Base-by-base conservation (phyloP, 2,797 vertebrate species). In the Poliocrania exsul region DNA sequence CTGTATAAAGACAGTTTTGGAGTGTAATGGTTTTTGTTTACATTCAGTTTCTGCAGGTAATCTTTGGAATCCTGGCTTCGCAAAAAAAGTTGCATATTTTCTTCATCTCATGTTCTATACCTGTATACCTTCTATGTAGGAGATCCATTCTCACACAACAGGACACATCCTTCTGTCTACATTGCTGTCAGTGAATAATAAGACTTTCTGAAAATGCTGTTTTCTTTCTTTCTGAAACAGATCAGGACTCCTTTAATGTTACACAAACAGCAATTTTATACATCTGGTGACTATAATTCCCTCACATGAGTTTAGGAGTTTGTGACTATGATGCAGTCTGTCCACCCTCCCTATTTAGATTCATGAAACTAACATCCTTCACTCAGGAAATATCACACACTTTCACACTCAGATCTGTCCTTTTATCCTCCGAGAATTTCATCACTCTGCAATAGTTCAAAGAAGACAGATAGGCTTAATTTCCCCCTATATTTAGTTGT, bases 311-410 rank as follows among this genome's bases (percentile, higher is more conserved):
- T 88, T 92, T 51, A 81, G 49, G 54, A 93, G 50, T 92, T 88
- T 75, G 28, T 70, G 54, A 75, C 51, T 50, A n/a, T 71, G 85
- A 49, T 7, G 35, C 29, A 92, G 56, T 73, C 86, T 66, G 81
- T 84, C 77, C 80, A 72, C 16, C 12, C 16, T 53, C 66, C 90
- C 60, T 90, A 79, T 92, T 94, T 90, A 84, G 85, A 78, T 33
- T 78, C 13, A 31, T 60, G 86, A 91, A 88, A 57, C 46, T 72
- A 84, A 86, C n/a, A 84, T 86, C 9, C 23, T 93, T 90, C 1
- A 1, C 56, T 86, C 64, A 92, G 73, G 57, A 95, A 86, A 85
- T n/a, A 73, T 56, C 70, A 74, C 1, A 2, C 0, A 0, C n/a
- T 85, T 85, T 90, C 80, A 80, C 16, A 10, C 18, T 86, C 54